Evolutionary conservation across 2,113 vertebrate genomes (phyloP), one percentile per base, ranked within the genome.

Genomic region (Heloderma charlesbogerti): DNA sequence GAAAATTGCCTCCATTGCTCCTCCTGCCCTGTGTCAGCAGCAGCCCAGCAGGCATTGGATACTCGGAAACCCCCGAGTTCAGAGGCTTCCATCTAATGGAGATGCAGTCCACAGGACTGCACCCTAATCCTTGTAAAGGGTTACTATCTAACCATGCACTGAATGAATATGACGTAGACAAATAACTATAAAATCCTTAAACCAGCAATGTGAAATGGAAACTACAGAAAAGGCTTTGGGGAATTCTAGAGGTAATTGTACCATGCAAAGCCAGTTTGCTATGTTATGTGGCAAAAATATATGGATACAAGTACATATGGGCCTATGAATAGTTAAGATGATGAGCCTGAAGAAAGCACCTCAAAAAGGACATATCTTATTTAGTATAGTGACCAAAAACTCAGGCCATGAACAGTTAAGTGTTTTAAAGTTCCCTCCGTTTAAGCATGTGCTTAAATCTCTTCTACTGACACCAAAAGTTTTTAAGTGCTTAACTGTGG

Each of bases 101-200:
- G 60, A 60, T 60, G 57, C 57, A 60, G 15, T 13, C 57, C 12
- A 60, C 16, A 60, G 57, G 57, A 60, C 12, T 60, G 57, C 89
- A 12, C 31, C 34, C 29, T n/a, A 77, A 91, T 51, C 91, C 94
- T 90, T 85, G 72, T 91, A 90, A 88, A 34, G 54, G 91, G 6
- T 34, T 72, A 57, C 3, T 60, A 57, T 40, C 48, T 54, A 57
- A 12, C 67, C 66, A 83, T 89, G 34, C 34, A 67, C 34, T 16
- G 31, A 82, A 81, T 77, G 81, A 93, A 93, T 88, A 51, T 78
- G 82, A 93, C 92, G 67, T 91, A 94, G 93, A 29, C 37, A 87
- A 93, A 96, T 63, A 93, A 94, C 81, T 29, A 91, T 75, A 84
- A 67, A 82, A n/a, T 87, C 88, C 87, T 95, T 87, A 91, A 86